These are phyloP conservation scores for Crotophaga sulcirostris DNA, from an alignment of 2,113 vertebrate species.

Conservation along the genomic window DNA sequence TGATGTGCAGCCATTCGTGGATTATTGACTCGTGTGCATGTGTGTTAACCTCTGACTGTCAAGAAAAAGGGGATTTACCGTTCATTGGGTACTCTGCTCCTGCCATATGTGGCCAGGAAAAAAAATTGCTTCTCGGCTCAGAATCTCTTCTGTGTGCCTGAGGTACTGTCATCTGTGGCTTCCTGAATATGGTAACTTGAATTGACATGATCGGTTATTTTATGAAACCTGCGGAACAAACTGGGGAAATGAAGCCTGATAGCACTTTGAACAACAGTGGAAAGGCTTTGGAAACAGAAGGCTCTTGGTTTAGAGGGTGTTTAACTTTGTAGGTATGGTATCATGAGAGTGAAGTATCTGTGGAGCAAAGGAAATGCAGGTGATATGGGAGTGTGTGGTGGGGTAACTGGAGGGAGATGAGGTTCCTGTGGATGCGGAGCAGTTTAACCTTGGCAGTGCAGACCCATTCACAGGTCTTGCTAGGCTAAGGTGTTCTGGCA, in stretches of 20 bases:
- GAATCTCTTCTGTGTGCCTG: conserved; percentile 5
- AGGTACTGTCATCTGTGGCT: conserved; percentile 32
- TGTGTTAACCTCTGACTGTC: neutral
- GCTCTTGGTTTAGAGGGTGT: neutral
- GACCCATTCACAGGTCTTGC: neutral
- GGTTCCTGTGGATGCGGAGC: too few relatives aligned
- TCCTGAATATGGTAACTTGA: neutral
- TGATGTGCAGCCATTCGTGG: neutral
- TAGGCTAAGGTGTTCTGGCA: neutral
- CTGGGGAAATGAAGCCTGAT: neutral
- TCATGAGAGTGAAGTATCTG: neutral
- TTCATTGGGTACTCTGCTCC: neutral
- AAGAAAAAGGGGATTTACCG: neutral
- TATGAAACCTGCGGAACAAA: neutral
- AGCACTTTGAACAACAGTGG: neutral
- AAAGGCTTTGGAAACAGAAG: neutral
- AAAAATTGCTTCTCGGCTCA: neutral
- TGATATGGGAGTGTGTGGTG: neutral
- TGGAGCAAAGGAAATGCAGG: neutral
- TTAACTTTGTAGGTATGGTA: neutral
- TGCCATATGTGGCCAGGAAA: conserved; percentile 10
- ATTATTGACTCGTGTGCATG: neutral
- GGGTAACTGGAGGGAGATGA: neutral
- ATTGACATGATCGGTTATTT: conserved; percentile 46
- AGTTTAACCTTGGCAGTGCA: neutral